Conservation (phyloP, 2,888 invertebrate species). For the Drosophila parthenogenetica region DNA sequence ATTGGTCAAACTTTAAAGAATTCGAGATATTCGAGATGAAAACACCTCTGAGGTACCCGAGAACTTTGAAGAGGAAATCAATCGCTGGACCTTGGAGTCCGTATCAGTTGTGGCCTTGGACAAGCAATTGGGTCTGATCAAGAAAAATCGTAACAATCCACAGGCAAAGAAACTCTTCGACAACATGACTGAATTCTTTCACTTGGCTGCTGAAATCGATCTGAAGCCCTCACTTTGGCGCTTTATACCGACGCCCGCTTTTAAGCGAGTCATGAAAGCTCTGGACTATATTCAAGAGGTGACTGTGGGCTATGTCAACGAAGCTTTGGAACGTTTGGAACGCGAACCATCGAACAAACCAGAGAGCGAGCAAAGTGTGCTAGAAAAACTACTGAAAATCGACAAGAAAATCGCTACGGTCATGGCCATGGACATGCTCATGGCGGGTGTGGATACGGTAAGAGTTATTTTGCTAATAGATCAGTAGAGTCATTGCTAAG, state of each 20-base stretch:
- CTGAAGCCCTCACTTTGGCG: constrained; percentile 57
- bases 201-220: constrained; percentile 41
- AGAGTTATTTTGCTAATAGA: constrained; percentile 33
- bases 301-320: constrained; percentile 78
- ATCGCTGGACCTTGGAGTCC: constrained; percentile 87
- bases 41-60: constrained; percentile 82
- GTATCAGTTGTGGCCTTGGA: constrained; percentile 85
- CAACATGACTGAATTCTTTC: constrained; percentile 46
- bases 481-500: too few species aligned
- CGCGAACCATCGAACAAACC: constrained; percentile 34
- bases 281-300: constrained; percentile 74
- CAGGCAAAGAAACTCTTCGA: constrained; percentile 64
- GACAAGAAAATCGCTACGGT: constrained; percentile 88
- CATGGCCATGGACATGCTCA: constrained; percentile 90
- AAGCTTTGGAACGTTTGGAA: constrained; percentile 79
- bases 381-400: constrained; percentile 88
- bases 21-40: constrained; percentile 68
- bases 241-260: constrained; percentile 52
- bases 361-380: constrained; percentile 86
- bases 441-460: constrained; percentile 91
- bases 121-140: constrained; percentile 77
- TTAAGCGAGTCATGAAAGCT: constrained; percentile 53
- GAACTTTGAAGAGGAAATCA: constrained; percentile 86
- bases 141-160: constrained; percentile 53
- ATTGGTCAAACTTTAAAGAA: constrained; percentile 31